Percentiles rank a stretch among this genome's conserved stretches.
phyloP scores from a whole-genome alignment of 35 echinoderm and acorn worm species.

The Patiria miniata region DNA sequence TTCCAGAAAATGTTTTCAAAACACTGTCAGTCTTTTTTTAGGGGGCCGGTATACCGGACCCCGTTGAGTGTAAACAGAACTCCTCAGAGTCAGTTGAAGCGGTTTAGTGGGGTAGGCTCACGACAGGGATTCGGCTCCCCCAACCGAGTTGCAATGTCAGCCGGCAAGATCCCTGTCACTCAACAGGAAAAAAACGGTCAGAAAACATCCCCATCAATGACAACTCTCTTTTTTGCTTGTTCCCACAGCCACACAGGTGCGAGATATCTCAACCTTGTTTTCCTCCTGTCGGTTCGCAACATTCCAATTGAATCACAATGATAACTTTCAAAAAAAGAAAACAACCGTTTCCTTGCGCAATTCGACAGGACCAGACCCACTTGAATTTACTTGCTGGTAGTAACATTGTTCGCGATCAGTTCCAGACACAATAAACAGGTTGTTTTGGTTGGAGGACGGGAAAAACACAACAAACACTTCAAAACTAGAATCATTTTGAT shows the following conservation, averaged over 20 bases:
- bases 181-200: neutral
- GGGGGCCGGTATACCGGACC: neutral
- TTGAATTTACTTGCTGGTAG: too few relatives aligned
- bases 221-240: too few relatives aligned
- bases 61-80: constrained; percentile 5
- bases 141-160: neutral
- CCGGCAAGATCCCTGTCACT: neutral
- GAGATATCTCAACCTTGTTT: too few relatives aligned
- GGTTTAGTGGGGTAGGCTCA: neutral
- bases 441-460: too few relatives aligned
- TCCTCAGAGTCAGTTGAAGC: neutral
- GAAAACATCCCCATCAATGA: neutral
- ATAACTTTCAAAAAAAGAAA: too few relatives aligned
- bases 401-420: too few relatives aligned
- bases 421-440: too few relatives aligned
- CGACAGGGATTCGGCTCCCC: neutral
- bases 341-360: too few relatives aligned
- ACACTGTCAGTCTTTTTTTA: constrained; percentile 16
- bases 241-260: too few relatives aligned
- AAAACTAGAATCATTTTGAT: neutral
- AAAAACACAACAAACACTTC: neutral
- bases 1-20: constrained; percentile 15
- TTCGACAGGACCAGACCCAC: too few relatives aligned
- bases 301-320: too few relatives aligned
- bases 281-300: too few relatives aligned